phyloP scores from a whole-genome alignment of 2,888 invertebrate genomes.

The Teleogryllus oceanicus region DNA sequence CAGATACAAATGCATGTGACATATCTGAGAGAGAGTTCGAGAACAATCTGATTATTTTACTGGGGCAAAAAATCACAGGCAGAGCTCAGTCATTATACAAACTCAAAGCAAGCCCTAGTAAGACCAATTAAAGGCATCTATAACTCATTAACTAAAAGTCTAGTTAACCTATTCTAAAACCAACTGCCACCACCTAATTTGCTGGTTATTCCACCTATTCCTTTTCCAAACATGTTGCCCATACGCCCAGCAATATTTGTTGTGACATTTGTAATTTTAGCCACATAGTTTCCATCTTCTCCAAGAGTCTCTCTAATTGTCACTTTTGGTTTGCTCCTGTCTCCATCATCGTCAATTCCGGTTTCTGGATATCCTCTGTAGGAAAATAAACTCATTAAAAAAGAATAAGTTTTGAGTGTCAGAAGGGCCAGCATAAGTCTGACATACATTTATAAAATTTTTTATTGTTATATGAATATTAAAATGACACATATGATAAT shows the following conservation, averaged over 20 bases:
- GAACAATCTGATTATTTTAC: conserved; percentile 26
- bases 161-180: conserved; percentile 59
- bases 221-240: conserved; percentile 85
- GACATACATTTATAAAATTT: no score
- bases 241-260: conserved; percentile 84
- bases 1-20: not conserved
- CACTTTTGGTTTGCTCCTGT: conserved; percentile 56
- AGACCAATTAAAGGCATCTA: conserved; percentile 23
- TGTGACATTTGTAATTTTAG: conserved; percentile 74
- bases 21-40: conserved; percentile 20
- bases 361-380: conserved; percentile 43
- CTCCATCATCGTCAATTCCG: conserved; percentile 56
- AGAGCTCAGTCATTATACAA: conserved; percentile 38
- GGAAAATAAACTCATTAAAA: not conserved
- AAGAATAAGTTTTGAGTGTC: no score
- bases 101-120: conserved; percentile 37
- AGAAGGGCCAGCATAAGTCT: no score
- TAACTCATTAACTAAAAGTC: conserved; percentile 26
- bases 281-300: conserved; percentile 68
- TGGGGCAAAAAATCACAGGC: conserved; percentile 39
- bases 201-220: conserved; percentile 84
- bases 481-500: no score
- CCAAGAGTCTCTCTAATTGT: conserved; percentile 61
- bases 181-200: conserved; percentile 84
- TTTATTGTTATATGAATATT: no score